Conservation (phyloP, 2,113 vertebrate species). For the Oncorhynchus gorbuscha region DNA sequence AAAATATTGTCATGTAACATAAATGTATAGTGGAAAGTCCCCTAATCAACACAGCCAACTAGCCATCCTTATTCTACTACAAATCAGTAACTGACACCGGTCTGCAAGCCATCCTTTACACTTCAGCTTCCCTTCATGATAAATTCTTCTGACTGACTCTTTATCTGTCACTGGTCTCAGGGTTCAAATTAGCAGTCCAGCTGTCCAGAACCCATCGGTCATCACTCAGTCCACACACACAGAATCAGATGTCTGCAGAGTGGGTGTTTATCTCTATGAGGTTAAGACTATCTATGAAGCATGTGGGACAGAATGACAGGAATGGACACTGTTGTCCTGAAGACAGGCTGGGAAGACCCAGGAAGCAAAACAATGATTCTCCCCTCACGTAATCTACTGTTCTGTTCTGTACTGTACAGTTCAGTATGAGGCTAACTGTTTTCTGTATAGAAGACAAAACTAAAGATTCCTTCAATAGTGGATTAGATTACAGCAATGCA, state of each 20-base stretch:
- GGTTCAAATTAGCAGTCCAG: conserved; percentile 2
- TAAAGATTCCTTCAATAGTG: neutral
- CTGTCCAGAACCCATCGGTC: neutral
- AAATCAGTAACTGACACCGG: no score
- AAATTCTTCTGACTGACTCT: neutral
- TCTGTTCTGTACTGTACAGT: neutral
- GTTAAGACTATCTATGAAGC: neutral
- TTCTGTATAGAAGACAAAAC: neutral
- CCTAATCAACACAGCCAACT: neutral
- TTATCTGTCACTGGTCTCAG: conserved; percentile 6
- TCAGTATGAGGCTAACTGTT: neutral
- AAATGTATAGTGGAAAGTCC: neutral
- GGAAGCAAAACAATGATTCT: conserved; percentile 1
- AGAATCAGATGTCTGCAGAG: neutral
- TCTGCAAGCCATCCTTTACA: neutral
- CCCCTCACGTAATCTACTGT: neutral
- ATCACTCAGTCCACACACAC: neutral
- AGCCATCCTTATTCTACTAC: neutral
- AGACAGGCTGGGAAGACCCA: neutral
- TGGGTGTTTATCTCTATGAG: conserved; percentile 19
- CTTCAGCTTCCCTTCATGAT: neutral
- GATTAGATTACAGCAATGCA: neutral
- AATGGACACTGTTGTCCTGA: conserved; percentile 20
- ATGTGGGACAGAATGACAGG: conserved; percentile 22
- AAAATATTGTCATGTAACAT: neutral